Evolutionary conservation across 35 echinoderm and acorn worm genomes (phyloP), one percentile per base, ranked within the genome.

Genomic region (Nesometra sesokonis): DNA sequence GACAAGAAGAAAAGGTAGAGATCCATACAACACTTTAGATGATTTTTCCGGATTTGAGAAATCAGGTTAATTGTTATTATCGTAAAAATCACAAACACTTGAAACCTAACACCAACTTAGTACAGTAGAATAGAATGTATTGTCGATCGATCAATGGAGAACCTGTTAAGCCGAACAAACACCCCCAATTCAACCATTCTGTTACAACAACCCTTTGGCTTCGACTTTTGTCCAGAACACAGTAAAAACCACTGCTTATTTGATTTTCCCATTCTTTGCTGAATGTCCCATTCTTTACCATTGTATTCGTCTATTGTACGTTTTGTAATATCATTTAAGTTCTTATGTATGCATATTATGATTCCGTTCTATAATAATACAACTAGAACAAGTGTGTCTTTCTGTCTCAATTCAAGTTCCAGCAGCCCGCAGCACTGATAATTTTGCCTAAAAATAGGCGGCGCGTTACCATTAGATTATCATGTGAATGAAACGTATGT

Each of bases 251-350:
- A 67, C 52, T 67, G 21, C 21, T 9, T 67, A 67, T 67, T 67
- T 67, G 52, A 67, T 67, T 67, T 67, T 67, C 52, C 52, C 52
- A 67, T 67, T 67, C 52, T 67, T 67, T 19, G 52, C 7, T 19
- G 52, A 67, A 67, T 67, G 52, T 67, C 52, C 52, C 21, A 19
- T 67, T 67, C 52, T 67, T 67, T 67, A 67, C 23, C 52, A 67
- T 67, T 67, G 52, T 67, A 67, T 67, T 67, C 15, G 9, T 27
- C 2, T 27, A 67, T 67, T 67, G 52, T 67, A 2, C 52, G 52
- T 67, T 67, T 67, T 67, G 52, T 67, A 67, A 67, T 67, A 67
- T 67, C 52, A 67, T 67, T 67, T 67, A 67, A 67, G 52, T 67
- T 67, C 8, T 67, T 67, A 27, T 67, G 52, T 67, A 67, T 27